A percentile compares a stretch with the other conserved stretches of the same genome.
Evolutionary conservation across 1,140 invertebrate genomes (phyloP).

Genomic region (Drosophila kepulauana): DNA sequence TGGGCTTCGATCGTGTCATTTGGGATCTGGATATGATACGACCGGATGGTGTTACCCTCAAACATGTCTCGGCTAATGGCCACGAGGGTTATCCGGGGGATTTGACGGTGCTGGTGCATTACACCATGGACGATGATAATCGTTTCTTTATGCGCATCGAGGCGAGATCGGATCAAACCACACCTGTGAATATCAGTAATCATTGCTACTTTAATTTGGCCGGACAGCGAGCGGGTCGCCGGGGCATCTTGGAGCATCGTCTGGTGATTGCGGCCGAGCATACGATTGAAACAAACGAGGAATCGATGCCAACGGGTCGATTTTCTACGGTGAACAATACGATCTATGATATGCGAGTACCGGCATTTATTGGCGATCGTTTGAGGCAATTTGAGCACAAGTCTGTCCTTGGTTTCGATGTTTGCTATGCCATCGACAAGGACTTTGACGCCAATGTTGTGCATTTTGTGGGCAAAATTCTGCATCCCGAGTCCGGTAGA

Average conservation of each 20-base stretch:
- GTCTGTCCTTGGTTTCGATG: conserved; percentile 88
- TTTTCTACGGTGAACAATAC: conserved; percentile 88
- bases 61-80: conserved; percentile 89
- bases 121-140: conserved; percentile 90
- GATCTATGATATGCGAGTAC: conserved; percentile 89
- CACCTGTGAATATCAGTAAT: conserved; percentile 95
- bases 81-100: conserved; percentile 96
- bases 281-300: conserved; percentile 90
- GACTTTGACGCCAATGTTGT: conserved; percentile 51
- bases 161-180: conserved; percentile 90
- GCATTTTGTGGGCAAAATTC: conserved; percentile 53
- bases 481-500: conserved; percentile 87
- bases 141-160: conserved; percentile 90
- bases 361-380: conserved; percentile 86
- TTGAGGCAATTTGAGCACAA: conserved; percentile 81
- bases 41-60: conserved; percentile 86
- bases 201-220: conserved; percentile 97
- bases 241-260: conserved; percentile 90
- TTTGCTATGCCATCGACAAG: conserved; percentile 89
- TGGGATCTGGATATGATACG: conserved; percentile 85
- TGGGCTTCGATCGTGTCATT: conserved; percentile 94
- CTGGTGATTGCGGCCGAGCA: conserved; percentile 90
- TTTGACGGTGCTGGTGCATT: conserved; percentile 88
- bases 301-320: conserved; percentile 91
- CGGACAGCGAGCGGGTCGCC: conserved; percentile 88